These are phyloP conservation scores for Galbula dea DNA, from an alignment of 2,113 vertebrate genomes.

Conservation along the genomic window DNA sequence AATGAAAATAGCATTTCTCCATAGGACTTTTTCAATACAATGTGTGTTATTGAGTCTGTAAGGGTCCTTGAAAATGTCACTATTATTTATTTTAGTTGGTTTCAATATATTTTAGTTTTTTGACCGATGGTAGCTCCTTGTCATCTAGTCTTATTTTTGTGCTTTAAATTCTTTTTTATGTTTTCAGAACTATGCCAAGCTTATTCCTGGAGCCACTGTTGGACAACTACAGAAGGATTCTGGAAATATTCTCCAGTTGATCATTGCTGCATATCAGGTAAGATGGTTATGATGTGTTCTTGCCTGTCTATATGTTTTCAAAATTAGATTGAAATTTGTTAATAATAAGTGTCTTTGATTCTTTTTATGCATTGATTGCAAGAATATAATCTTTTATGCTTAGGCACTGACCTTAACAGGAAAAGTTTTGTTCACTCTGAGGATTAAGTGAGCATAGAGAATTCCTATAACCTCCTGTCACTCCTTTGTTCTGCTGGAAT, in stretches of 20 bases:
- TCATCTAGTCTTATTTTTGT: neutral
- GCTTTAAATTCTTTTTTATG: neutral
- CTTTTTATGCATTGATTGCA: neutral
- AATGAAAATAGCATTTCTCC: neutral
- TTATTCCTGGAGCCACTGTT: constrained; percentile 96
- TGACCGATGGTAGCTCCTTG: neutral
- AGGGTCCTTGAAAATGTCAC: neutral
- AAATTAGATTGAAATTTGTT: neutral
- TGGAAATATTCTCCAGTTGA: constrained; percentile 90
- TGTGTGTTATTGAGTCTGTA: fast-evolving
- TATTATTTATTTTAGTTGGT: neutral
- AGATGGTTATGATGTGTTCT: neutral
- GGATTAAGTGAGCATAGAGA: neutral
- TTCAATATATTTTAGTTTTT: neutral
- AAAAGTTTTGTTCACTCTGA: neutral
- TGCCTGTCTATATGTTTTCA: neutral
- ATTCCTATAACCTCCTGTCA: neutral
- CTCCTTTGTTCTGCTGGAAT: neutral
- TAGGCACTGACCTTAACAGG: neutral
- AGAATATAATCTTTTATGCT: neutral
- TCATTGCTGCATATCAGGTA: constrained; percentile 94
- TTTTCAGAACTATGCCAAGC: constrained; percentile 88
- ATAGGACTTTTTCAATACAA: neutral
- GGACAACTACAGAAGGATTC: constrained; percentile 86
- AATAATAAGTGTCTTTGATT: neutral